A percentile compares a stretch with the other conserved stretches of the same genome.
Evolutionary conservation across 2,888 invertebrate species (phyloP).

Genomic region (Drosophila austrosaltans): DNA sequence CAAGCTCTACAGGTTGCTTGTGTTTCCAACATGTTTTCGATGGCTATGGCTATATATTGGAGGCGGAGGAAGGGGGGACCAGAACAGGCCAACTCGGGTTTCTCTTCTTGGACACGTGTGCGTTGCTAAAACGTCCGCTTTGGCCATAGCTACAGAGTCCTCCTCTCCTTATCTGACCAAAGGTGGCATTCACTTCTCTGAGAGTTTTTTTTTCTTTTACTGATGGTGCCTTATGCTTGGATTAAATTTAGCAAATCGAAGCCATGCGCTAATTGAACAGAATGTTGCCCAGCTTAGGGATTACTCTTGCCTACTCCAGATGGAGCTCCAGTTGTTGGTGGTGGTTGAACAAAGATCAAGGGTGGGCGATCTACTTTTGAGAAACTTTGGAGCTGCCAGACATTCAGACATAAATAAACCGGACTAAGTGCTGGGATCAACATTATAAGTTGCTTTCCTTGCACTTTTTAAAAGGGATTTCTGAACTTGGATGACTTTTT

Average conservation of each 20-base stretch:
- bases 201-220: neutral
- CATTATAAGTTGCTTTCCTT: too few relatives aligned
- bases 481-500: too few relatives aligned
- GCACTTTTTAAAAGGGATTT: too few relatives aligned
- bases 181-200: conserved; percentile 35
- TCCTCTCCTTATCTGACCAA: conserved; percentile 40
- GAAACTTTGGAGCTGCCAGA: neutral
- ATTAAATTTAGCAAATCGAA: conserved; percentile 78
- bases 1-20: conserved; percentile 76
- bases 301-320: neutral
- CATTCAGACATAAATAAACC: too few relatives aligned
- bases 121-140: conserved; percentile 77
- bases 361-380: neutral
- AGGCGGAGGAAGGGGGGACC: neutral
- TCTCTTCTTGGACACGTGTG: conserved; percentile 65
- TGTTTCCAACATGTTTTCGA: conserved; percentile 73
- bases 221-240: conserved; percentile 72
- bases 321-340: neutral
- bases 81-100: conserved; percentile 24
- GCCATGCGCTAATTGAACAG: conserved; percentile 73
- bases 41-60: conserved; percentile 64
- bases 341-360: neutral
- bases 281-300: conserved; percentile 27
- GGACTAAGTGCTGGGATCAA: too few relatives aligned
- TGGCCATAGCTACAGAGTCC: conserved; percentile 5